A percentile compares a stretch with the other conserved stretches of the same genome.
Conservation (phyloP, 2,888 invertebrate species). For the Julus scanicus region DNA sequence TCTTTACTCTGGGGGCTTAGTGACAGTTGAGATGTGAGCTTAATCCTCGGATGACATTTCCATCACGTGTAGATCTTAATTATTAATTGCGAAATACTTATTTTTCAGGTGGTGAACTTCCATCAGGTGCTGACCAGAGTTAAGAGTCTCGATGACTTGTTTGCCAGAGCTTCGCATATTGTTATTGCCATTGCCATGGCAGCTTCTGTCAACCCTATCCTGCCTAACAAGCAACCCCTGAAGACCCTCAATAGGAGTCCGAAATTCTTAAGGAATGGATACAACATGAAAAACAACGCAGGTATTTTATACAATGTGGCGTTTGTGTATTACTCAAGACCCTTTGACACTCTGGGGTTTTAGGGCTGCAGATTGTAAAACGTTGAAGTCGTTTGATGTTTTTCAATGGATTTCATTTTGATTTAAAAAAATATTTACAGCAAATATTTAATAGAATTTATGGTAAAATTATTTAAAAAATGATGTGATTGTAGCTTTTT, state of each 20-base stretch:
- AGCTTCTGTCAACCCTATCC: slow-evolving; percentile 51
- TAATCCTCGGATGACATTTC: too few species aligned
- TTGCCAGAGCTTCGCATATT: background rate
- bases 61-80: background rate
- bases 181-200: slow-evolving; percentile 50
- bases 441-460: too few species aligned
- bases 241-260: slow-evolving; percentile 55
- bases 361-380: too few species aligned
- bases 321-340: too few species aligned
- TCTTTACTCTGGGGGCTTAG: too few species aligned
- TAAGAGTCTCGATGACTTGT: slow-evolving; percentile 14
- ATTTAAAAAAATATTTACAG: too few species aligned
- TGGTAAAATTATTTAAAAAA: too few species aligned
- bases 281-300: slow-evolving; percentile 57
- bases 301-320: slow-evolving; percentile 27
- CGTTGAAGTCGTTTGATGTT: too few species aligned
- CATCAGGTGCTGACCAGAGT: background rate
- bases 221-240: slow-evolving; percentile 53
- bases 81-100: background rate
- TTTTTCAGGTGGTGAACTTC: slow-evolving; percentile 1
- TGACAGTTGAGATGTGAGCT: too few species aligned
- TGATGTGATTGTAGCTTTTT: too few species aligned
- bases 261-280: slow-evolving; percentile 55
- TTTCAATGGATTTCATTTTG: too few species aligned
- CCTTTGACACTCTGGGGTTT: too few species aligned